Conservation (phyloP, 2,797 vertebrate genomes). For the Jordanella pulchra region DNA sequence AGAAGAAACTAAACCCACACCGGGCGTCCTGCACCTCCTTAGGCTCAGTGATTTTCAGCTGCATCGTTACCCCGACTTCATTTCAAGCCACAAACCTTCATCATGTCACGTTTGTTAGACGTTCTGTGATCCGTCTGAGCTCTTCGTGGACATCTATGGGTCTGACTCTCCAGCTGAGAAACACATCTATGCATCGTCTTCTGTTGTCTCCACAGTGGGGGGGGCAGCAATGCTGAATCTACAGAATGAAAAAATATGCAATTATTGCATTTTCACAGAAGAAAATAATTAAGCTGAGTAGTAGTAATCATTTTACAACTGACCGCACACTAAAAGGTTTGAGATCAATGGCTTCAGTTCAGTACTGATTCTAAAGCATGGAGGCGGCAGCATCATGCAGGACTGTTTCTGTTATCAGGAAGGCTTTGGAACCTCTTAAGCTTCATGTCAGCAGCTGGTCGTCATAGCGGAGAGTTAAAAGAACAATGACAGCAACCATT, state of each 20-base stretch:
- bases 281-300: not conserved
- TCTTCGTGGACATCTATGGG: conserved; percentile 20
- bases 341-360: no score
- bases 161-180: conserved; percentile 52
- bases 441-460: no score
- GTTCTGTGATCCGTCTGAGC: conserved; percentile 5
- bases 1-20: conserved; percentile 8
- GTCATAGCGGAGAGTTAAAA: no score
- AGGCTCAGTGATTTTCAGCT: conserved; percentile 46
- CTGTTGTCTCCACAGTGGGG: conserved; percentile 14
- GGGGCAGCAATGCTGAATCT: conserved; percentile 22
- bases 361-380: no score
- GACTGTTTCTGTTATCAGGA: no score
- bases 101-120: not conserved
- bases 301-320: no score
- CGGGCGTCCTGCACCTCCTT: not conserved
- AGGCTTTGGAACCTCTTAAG: no score
- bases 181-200: conserved; percentile 30
- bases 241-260: not conserved
- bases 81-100: conserved; percentile 24
- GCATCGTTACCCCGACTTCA: conserved; percentile 32
- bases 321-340: no score
- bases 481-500: no score
- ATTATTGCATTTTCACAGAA: not conserved
- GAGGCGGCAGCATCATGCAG: no score